Evolutionary conservation across 2,888 invertebrate species (phyloP), one percentile per base, ranked within the genome.

Genomic region (Sabatieria punctata): DNA sequence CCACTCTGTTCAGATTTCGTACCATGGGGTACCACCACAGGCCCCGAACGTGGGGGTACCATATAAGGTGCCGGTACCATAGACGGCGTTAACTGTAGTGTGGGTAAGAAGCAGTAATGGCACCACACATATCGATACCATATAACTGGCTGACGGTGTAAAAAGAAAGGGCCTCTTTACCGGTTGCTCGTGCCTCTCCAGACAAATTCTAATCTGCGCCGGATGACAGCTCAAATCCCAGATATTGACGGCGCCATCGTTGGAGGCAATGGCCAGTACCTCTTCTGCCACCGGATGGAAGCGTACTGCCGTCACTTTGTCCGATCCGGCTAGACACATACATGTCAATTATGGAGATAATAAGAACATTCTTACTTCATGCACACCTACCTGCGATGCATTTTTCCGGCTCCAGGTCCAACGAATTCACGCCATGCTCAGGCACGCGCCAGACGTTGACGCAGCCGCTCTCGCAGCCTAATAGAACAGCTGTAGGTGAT

Each of bases 281-380:
- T 88, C 80, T 21, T 77, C 72, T 0, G 89, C 88, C 48, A 83
- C 73, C 1, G 93, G 89, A 71, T 93, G 89, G 67, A 79, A 85
- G 67, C 83, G 81, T 15, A 89, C 77, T 52, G 86, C 78, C 68
- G 85, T 85, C 47, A 91, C 82, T 71, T 89, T 88, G 68, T 89
- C 89, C 4, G 78, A 75, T 63, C 88, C 86, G 1, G 84, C 85
- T 60, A 55, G 18, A 49, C 45, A 15, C 30, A 30, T 30, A 25
- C 37, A 41, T 36, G 30, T 38, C 35, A 40, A 35, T 25, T 19
- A 38, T 18, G 39, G 13, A 47, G 30, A 35, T 19, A 27, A 33
- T 15, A 11, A 33, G 30, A 35, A 21, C n/a, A 13, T 18, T 2
- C 18, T 45, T 8, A n/a, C 23, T 13, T 18, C 6, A 45, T 45